Base-by-base conservation (phyloP, 1,140 invertebrate species). In the Trichogramma pretiosum region DNA sequence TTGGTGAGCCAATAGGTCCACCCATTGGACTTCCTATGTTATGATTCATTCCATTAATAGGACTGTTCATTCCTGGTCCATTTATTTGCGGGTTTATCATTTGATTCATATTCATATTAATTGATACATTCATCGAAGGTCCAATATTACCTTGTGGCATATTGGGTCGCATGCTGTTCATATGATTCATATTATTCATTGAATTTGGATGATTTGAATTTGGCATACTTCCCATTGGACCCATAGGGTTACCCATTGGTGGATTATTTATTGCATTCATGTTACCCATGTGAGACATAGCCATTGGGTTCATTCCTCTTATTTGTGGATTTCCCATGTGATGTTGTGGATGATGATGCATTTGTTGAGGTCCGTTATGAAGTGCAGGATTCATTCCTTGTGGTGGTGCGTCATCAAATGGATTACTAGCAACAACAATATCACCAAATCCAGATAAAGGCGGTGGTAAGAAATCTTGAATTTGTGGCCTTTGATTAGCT, bases 351-450 rank as follows among this genome's bases (percentile, higher is more conserved):
- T 70, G 69, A 2, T 65, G 59, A 56, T 73, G 71, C 66, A 76
- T 74, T 44, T 74, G 73, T 2, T 65, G 66, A 18, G 68, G 66
- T 11, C 77, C 76, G 67, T 78, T 76, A 63, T 77, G 62, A 70
- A 83, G 42, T 14, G 33, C 82, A 33, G 75, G 75, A 53, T 57
- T 77, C 64, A 70, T 74, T 57, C 72, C 72, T 65, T 64, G 75
- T 70, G 56, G 79, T 59, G 89, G 87, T 10, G 84, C 88, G 61
- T 97, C 93, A 70, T 97, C 93, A 71, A 97, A 95, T 21, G 92
- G 92, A 73, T 95, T 95, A 44, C 87, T 92, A 26, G 90, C 92
- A 50, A 94, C 82, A 61, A 96, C 92, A 35, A 90, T 93, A 61
- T 94, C 90, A 32, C 89, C 90, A 70, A 89, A 93, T 41, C 87